These are phyloP conservation scores for Leucania comma DNA, from an alignment of 2,888 invertebrate genomes.

Conservation along the genomic window DNA sequence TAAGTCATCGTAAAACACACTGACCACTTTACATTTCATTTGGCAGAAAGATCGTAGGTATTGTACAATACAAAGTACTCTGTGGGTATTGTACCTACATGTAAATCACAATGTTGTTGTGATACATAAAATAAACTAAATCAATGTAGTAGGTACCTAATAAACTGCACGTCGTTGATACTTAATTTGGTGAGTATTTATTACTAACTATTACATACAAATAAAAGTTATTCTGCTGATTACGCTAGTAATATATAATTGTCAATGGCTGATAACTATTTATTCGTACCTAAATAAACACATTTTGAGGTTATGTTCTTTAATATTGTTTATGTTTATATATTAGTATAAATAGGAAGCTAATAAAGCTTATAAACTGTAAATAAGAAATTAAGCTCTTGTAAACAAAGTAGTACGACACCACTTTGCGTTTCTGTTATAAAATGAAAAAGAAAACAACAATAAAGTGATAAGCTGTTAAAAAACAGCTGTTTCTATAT, in stretches of 20 bases:
- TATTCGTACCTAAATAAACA: background rate
- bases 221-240: background rate
- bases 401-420: background rate
- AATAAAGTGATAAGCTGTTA: conserved; percentile 19
- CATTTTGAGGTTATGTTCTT: conserved; percentile 41
- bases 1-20: background rate
- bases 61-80: no score
- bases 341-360: background rate
- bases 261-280: background rate
- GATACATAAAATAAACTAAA: background rate
- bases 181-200: conserved; percentile 16
- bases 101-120: background rate
- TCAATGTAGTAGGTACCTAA: conserved; percentile 3
- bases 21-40: background rate
- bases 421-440: background rate
- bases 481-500: conserved; percentile 25
- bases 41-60: background rate
- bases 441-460: background rate
- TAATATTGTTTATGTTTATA: background rate
- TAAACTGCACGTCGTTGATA: background rate
- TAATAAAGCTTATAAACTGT: background rate
- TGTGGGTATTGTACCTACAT: no score
- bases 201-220: background rate
- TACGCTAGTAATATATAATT: no score
- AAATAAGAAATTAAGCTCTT: background rate